Conservation (phyloP, 2,113 vertebrate genomes). For the Micromys minutus region DNA sequence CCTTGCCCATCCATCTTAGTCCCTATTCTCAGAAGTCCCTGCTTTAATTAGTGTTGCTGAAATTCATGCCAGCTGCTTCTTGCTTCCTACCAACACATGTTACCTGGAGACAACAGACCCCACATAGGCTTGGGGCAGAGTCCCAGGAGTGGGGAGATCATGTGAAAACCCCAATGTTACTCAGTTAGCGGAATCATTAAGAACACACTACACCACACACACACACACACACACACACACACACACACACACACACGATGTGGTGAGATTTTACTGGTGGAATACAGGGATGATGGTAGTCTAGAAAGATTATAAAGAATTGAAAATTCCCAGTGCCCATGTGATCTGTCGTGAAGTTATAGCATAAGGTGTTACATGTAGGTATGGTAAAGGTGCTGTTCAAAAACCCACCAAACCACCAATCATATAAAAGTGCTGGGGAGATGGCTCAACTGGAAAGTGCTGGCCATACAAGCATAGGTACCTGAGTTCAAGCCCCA, state of each 20-base stretch:
- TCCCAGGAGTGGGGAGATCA: background rate
- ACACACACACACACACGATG: background rate
- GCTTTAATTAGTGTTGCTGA: slow-evolving; percentile 30
- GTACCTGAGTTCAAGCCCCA: background rate
- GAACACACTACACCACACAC: background rate
- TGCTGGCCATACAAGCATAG: background rate
- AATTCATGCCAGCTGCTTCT: background rate
- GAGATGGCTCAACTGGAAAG: background rate
- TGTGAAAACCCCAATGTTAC: background rate
- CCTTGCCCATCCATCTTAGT: slow-evolving; percentile 37
- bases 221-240: background rate
- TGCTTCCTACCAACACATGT: background rate
- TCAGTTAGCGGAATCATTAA: background rate
- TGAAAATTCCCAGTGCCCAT: background rate
- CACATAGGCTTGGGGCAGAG: background rate
- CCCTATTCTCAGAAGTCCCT: slow-evolving; percentile 27
- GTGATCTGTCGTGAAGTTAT: background rate
- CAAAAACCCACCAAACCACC: no score
- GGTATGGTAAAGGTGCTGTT: background rate
- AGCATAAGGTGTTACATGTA: background rate
- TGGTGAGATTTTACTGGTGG: background rate
- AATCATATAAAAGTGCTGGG: background rate
- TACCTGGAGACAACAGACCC: background rate
- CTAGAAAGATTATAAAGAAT: background rate
- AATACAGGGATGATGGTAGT: background rate